These are phyloP conservation scores for Virgularia gustaviana DNA, from an alignment of 92 coral and sea anemone genomes.

Conservation along the genomic window DNA sequence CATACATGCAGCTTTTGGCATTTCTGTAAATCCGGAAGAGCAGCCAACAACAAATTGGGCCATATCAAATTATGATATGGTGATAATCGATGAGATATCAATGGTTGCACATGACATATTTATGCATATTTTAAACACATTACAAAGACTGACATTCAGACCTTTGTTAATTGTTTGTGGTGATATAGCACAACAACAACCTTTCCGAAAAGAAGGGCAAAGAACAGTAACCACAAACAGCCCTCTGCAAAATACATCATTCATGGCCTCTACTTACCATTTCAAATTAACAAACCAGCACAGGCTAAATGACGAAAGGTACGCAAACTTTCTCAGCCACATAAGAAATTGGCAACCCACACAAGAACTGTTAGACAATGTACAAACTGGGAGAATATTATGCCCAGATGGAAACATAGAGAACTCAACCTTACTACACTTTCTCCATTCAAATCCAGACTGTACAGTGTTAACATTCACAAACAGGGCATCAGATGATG, in stretches of 20 bases:
- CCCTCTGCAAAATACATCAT: background rate
- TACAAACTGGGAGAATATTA: conserved; percentile 3
- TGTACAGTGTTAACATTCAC: conserved; percentile 19
- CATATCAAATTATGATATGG: background rate
- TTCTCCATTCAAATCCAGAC: background rate
- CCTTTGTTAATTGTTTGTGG: conserved; percentile 5
- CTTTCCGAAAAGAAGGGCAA: background rate
- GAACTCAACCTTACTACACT: background rate
- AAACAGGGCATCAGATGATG: background rate
- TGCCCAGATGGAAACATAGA: background rate
- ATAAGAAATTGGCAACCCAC: conserved; percentile 5
- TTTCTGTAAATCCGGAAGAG: background rate
- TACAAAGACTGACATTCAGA: background rate
- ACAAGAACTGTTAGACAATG: background rate
- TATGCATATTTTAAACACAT: background rate
- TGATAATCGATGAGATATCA: conserved; percentile 28
- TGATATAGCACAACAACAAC: conserved; percentile 9
- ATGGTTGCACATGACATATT: background rate
- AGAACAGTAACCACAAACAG: background rate
- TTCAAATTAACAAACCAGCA: conserved; percentile 11
- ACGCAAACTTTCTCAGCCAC: conserved; percentile 12
- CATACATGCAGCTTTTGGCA: conserved; percentile 21
- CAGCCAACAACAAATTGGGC: conserved; percentile 6
- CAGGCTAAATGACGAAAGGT: background rate
- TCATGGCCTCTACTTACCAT: background rate